Evolutionary conservation across 2,797 vertebrate genomes (phyloP).

Genomic region (Sparus aurata): DNA sequence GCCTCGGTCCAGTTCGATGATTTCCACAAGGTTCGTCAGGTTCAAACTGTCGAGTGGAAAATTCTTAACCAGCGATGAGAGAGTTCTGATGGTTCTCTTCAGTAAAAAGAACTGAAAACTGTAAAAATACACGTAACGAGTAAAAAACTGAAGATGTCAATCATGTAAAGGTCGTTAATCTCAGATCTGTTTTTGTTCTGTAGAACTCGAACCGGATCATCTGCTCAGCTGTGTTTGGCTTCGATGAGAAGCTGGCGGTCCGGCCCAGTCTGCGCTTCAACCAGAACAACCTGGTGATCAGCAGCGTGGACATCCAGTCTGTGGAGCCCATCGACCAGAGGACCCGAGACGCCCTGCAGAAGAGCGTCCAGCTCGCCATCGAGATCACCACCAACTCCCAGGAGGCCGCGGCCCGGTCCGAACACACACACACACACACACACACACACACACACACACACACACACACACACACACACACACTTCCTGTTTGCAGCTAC

Average conservation of each 20-base stretch:
- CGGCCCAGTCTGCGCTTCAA: constrained; percentile 83
- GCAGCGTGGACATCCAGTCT: constrained; percentile 93
- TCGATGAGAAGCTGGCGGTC: constrained; percentile 85
- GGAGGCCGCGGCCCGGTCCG: constrained; percentile 91
- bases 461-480: no score
- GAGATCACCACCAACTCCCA: constrained; percentile 97
- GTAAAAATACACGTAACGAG: no score
- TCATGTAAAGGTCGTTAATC: no score
- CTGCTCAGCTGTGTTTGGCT: constrained; percentile 92
- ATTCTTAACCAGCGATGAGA: no score
- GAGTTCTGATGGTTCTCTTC: neutral
- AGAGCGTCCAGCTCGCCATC: constrained; percentile 94
- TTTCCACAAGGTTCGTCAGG: constrained; percentile 89
- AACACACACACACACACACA: neutral
- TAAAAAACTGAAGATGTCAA: no score
- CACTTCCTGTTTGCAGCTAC: no score
- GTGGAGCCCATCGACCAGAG: constrained; percentile 95
- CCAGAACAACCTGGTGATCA: constrained; percentile 92
- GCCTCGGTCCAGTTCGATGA: constrained; percentile 94
- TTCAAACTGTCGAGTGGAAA: no score
- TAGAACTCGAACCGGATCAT: constrained; percentile 93
- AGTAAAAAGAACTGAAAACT: no score
- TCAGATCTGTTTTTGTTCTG: no score
- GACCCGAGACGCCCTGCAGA: constrained; percentile 92
- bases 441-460: neutral